These are phyloP conservation scores for Calonectris borealis DNA, from an alignment of 2,113 vertebrate species.

Conservation along the genomic window DNA sequence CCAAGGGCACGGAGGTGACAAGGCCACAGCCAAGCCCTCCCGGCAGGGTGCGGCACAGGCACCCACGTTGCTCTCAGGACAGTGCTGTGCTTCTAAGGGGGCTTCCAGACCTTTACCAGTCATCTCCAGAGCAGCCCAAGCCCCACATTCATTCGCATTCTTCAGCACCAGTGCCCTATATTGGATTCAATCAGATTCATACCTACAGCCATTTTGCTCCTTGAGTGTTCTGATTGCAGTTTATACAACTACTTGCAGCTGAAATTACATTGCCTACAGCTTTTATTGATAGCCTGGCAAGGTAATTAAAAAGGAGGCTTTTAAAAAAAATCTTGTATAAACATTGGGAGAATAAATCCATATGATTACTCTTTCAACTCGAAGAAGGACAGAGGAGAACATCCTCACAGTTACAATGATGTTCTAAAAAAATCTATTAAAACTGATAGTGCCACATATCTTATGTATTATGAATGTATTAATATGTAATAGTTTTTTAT, in stretches of 20 bases:
- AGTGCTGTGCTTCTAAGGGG: rapidly evolving
- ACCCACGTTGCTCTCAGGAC: rapidly evolving
- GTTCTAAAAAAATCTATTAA: slow-evolving; percentile 22
- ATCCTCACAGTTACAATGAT: background rate
- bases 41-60: background rate
- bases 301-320: slow-evolving; percentile 45
- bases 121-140: background rate
- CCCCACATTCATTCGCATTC: rapidly evolving
- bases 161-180: background rate
- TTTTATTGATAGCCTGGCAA: slow-evolving; percentile 30
- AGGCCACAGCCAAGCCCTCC: background rate
- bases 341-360: slow-evolving; percentile 15
- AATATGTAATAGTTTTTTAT: slow-evolving; percentile 50
- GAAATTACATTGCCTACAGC: background rate
- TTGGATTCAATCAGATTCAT: background rate
- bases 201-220: background rate
- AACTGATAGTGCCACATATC: background rate
- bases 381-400: background rate
- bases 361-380: slow-evolving; percentile 13
- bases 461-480: slow-evolving; percentile 49
- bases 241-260: background rate
- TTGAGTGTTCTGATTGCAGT: background rate
- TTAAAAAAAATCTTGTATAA: slow-evolving; percentile 28
- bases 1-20: rapidly evolving
- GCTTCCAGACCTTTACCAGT: background rate